Percentiles rank a stretch among this genome's conserved stretches.
These are phyloP conservation scores for Macropus fuliginosus DNA, from an alignment of 2,797 vertebrate genomes.

Conservation along the genomic window DNA sequence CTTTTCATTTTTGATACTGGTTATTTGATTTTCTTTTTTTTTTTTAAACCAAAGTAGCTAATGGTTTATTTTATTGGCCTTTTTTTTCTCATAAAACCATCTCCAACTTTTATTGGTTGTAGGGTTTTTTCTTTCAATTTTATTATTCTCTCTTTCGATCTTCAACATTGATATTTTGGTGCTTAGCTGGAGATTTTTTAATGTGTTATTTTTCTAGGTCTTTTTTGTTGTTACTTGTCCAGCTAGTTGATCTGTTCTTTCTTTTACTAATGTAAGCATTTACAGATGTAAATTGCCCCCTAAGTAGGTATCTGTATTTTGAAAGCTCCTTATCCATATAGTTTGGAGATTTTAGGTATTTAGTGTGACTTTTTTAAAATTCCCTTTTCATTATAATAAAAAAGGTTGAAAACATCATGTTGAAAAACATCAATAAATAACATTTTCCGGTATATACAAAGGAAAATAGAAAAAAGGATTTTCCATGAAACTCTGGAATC, in stretches of 20 bases:
- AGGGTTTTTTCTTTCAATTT: not conserved
- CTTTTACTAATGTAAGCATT: not conserved
- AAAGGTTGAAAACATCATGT: not conserved
- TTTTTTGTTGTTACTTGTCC: not conserved
- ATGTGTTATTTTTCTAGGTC: not conserved
- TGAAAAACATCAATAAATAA: not conserved
- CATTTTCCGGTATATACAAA: not conserved
- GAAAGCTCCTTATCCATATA: not conserved
- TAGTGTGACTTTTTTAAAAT: not conserved
- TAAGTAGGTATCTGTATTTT: not conserved
- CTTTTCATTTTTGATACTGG: not conserved
- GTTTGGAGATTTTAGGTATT: not conserved
- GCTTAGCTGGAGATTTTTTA: not conserved
- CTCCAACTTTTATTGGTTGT: not conserved
- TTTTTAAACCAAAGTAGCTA: not conserved
- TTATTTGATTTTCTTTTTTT: not conserved
- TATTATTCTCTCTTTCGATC: not conserved
- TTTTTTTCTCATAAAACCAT: not conserved
- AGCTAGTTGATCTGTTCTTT: not conserved
- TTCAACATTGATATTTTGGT: not conserved
- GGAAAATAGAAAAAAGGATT: not conserved
- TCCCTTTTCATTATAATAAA: not conserved
- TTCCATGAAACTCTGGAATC: not conserved
- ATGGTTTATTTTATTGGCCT: no score
- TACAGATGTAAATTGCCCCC: not conserved